These are phyloP conservation scores for Tricholaema leucomelas DNA, from an alignment of 2,113 vertebrate species.

Conservation along the genomic window DNA sequence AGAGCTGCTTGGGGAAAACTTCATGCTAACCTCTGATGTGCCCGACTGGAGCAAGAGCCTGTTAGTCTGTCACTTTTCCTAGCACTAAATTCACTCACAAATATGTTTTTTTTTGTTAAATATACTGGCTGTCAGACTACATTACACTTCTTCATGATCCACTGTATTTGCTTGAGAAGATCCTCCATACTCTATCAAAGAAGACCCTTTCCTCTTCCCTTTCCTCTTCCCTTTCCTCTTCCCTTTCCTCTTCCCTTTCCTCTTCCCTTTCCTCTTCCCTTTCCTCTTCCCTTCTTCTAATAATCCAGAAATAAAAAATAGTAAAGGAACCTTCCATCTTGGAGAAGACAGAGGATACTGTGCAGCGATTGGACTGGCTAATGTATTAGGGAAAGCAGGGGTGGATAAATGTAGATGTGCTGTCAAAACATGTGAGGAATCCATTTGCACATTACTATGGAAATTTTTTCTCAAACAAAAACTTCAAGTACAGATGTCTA, in stretches of 20 bases:
- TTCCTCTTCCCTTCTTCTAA: neutral
- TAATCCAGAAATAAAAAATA: neutral
- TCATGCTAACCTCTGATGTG: neutral
- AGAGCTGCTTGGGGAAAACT: neutral
- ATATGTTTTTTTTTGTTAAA: neutral
- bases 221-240: slow-evolving; percentile 8
- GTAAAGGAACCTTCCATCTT: neutral
- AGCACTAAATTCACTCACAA: neutral
- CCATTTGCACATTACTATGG: slow-evolving; percentile 53
- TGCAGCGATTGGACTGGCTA: slow-evolving; percentile 10
- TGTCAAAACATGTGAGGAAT: slow-evolving; percentile 50
- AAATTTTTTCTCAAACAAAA: slow-evolving; percentile 49
- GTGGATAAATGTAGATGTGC: neutral
- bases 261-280: neutral
- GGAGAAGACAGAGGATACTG: neutral
- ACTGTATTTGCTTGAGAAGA: slow-evolving; percentile 21
- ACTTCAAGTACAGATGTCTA: slow-evolving; percentile 49
- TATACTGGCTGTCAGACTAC: slow-evolving; percentile 44
- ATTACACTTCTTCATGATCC: slow-evolving; percentile 45
- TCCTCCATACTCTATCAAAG: neutral
- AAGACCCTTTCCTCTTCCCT: neutral
- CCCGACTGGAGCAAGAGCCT: neutral
- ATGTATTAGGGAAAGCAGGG: neutral
- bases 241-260: neutral
- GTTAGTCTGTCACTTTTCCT: slow-evolving; percentile 37